phyloP scores from a whole-genome alignment of 2,113 vertebrate genomes.

The Arothron firmamentum region DNA sequence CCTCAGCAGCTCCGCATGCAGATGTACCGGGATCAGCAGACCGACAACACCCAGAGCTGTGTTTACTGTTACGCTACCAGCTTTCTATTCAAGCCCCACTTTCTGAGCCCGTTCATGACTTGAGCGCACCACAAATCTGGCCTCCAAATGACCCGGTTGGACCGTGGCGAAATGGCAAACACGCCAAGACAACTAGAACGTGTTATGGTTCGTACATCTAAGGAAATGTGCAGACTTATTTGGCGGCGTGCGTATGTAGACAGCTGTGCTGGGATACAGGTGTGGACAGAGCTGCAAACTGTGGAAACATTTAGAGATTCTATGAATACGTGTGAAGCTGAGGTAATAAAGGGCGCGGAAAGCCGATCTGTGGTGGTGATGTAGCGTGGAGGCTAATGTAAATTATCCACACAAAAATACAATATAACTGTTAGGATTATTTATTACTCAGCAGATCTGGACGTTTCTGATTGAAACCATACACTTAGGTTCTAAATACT shows the following conservation, averaged over 20 bases:
- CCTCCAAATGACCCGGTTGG: slow-evolving; percentile 68
- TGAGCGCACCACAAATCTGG: slow-evolving; percentile 60
- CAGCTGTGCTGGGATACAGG: slow-evolving; percentile 70
- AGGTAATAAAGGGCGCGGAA: slow-evolving; percentile 36
- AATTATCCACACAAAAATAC: neutral
- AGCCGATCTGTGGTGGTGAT: slow-evolving; percentile 34
- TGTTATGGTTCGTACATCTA: slow-evolving; percentile 64
- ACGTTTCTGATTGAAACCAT: slow-evolving; percentile 1
- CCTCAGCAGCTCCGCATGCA: slow-evolving; percentile 51
- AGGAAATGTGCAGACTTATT: slow-evolving; percentile 50
- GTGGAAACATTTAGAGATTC: slow-evolving; percentile 47
- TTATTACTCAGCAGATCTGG: slow-evolving; percentile 35
- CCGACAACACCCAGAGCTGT: slow-evolving; percentile 61
- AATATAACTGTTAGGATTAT: slow-evolving; percentile 1
- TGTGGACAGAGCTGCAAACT: slow-evolving; percentile 41
- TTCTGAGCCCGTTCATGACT: slow-evolving; percentile 57
- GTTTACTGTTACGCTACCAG: slow-evolving; percentile 60
- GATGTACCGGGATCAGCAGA: slow-evolving; percentile 57
- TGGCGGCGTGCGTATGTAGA: slow-evolving; percentile 64
- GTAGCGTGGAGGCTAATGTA: slow-evolving; percentile 1
- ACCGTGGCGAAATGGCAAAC: slow-evolving; percentile 52
- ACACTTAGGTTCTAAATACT: no score
- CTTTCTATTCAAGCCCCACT: slow-evolving; percentile 41
- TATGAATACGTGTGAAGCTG: slow-evolving; percentile 50
- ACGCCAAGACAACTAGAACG: slow-evolving; percentile 64